phyloP scores from a whole-genome alignment of 2,797 vertebrate species.

The Okamejei kenojei region DNA sequence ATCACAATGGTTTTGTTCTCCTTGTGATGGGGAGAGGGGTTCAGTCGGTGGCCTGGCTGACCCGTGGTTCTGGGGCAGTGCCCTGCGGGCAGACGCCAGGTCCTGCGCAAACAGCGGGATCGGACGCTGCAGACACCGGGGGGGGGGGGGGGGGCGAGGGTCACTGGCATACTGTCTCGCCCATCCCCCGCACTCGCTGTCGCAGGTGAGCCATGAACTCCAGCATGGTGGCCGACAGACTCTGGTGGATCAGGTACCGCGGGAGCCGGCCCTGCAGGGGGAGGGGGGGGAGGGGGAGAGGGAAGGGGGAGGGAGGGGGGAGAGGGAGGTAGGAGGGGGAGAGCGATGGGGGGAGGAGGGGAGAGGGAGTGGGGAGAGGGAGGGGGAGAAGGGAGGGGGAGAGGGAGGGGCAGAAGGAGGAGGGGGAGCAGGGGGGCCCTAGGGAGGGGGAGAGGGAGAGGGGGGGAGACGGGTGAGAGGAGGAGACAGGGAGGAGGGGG shows the following conservation, averaged over 20 bases:
- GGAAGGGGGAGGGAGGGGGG: too few species aligned
- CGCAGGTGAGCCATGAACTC: conserved; percentile 86
- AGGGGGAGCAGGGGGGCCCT: too few species aligned
- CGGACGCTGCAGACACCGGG: background rate
- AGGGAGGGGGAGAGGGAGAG: background rate
- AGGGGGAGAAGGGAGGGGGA: background rate
- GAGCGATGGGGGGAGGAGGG: background rate
- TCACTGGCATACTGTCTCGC: conserved; percentile 43
- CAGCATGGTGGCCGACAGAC: conserved; percentile 90
- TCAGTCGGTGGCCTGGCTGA: background rate
- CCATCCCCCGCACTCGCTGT: conserved; percentile 67
- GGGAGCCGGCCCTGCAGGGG: conserved; percentile 76
- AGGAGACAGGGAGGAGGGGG: too few species aligned
- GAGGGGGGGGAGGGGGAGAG: background rate
- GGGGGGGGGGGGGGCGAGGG: too few species aligned
- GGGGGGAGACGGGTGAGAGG: too few species aligned
- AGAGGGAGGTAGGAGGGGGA: background rate
- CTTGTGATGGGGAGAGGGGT: background rate
- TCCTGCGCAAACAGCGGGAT: background rate
- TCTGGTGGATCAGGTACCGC: conserved; percentile 92
- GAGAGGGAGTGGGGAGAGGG: background rate
- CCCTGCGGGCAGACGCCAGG: background rate
- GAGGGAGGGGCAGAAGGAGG: too few species aligned
- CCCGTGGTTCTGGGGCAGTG: background rate
- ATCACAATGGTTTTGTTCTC: background rate